Conservation (phyloP, 2,113 vertebrate species). For the Ibidorhyncha struthersii region DNA sequence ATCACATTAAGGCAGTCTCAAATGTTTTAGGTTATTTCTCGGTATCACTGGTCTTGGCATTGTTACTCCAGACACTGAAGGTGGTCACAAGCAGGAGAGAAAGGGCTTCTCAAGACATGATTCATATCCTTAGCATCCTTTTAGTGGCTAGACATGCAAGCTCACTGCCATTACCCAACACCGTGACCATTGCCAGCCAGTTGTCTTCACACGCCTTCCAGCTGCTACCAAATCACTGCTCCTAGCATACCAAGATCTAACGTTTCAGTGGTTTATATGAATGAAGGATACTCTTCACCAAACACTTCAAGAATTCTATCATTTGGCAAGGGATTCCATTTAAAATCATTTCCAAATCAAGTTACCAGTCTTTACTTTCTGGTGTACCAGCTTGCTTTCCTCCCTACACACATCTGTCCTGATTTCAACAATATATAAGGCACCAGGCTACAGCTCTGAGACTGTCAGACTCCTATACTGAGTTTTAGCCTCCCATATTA, state of each 20-base stretch:
- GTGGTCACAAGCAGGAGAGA: neutral
- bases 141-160: neutral
- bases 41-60: neutral
- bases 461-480: neutral
- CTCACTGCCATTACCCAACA: neutral
- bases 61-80: neutral
- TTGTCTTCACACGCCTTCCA: neutral
- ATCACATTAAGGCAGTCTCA: neutral
- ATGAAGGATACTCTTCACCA: neutral
- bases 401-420: constrained; percentile 30
- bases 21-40: neutral
- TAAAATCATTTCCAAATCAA: neutral
- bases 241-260: neutral
- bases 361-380: constrained; percentile 68
- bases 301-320: neutral
- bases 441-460: constrained; percentile 62
- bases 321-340: neutral
- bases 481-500: neutral
- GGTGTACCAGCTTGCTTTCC: neutral
- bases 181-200: neutral
- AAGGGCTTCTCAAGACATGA: neutral
- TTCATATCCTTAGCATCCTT: neutral
- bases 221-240: neutral
- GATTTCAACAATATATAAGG: constrained; percentile 66
- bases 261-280: neutral